Evolutionary conservation across 2,888 invertebrate species (phyloP), one percentile per base, ranked within the genome.

Genomic region (Trisateles emortualis): DNA sequence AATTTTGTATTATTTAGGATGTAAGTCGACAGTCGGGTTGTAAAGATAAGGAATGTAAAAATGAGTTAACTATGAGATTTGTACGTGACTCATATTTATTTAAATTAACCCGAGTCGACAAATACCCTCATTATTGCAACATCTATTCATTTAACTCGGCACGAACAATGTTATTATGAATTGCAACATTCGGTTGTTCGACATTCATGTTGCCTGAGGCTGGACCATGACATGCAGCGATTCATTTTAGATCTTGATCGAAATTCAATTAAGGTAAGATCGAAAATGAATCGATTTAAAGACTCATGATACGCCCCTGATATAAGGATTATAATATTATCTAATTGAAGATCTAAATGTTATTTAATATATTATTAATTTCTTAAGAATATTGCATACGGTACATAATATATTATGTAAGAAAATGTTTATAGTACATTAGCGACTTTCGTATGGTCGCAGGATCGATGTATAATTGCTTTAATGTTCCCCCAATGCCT

Each of bases 401-500:
- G 32, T 52, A 40, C n/a, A 11, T 35, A 35, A 3, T 63, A 44
- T 52, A n/a, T n/a, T n/a, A 64, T 49, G 52, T 60, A 62, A 63
- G 32, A 52, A n/a, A 63, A 40, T 66, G 52, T 58, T 52, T 45
- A 53, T 60, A 63, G 58, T 53, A 35, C 30, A 59, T 50, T 50
- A 45, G 64, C 60, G 58, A 56, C 66, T 54, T 43, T 46, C 57
- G 55, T 56, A 52, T 61, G 68, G 67, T 63, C 72, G 56, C 71
- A 63, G 71, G 66, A 68, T 71, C 52, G 62, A 72, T 75, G 74
- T 80, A 78, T 58, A 63, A 76, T 75, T 79, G 84, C 83, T 81
- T 82, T 76, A 65, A 76, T 79, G 77, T 83, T 80, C 63, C 78
- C 79, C 72, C 75, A 78, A 77, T 63, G 82, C 79, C 76, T 81